Conservation (phyloP, 2,113 vertebrate species). For the Gulo gulo region DNA sequence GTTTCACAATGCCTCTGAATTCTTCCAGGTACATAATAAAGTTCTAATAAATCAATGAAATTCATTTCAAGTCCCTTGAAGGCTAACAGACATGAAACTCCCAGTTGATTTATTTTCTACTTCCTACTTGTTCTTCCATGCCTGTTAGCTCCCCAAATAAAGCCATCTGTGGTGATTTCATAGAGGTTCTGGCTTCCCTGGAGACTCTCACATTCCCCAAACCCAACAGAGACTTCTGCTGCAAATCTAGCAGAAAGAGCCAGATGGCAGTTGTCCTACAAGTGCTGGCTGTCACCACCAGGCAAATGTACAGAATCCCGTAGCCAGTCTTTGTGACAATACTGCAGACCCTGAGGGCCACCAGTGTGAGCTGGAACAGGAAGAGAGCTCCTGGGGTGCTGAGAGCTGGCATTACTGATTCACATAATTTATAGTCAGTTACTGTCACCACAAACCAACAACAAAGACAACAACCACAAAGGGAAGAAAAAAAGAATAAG, state of each 20-base stretch:
- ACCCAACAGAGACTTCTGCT: background rate
- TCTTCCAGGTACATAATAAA: background rate
- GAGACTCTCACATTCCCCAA: background rate
- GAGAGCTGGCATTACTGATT: background rate
- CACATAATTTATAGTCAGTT: background rate
- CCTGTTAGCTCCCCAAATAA: conserved; percentile 24
- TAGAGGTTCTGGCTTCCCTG: conserved; percentile 20
- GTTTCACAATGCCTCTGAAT: background rate
- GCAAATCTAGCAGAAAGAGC: conserved; percentile 22
- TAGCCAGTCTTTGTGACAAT: background rate
- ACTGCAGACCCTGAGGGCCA: background rate
- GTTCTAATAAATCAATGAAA: background rate
- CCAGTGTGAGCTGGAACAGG: background rate
- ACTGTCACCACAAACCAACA: background rate
- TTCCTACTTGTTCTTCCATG: background rate
- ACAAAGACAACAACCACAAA: background rate
- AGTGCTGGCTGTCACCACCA: conserved; percentile 38
- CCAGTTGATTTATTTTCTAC: background rate
- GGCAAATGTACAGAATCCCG: conserved; percentile 25
- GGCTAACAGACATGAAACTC: background rate
- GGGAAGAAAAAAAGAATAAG: too few species aligned
- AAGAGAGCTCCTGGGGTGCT: background rate
- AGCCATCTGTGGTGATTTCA: conserved; percentile 53
- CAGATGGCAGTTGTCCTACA: conserved; percentile 45
- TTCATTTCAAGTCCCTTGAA: background rate